Evolutionary conservation across 1,140 invertebrate species (phyloP), one percentile per base, ranked within the genome.

Genomic region (Drosophila novamexicana): DNA sequence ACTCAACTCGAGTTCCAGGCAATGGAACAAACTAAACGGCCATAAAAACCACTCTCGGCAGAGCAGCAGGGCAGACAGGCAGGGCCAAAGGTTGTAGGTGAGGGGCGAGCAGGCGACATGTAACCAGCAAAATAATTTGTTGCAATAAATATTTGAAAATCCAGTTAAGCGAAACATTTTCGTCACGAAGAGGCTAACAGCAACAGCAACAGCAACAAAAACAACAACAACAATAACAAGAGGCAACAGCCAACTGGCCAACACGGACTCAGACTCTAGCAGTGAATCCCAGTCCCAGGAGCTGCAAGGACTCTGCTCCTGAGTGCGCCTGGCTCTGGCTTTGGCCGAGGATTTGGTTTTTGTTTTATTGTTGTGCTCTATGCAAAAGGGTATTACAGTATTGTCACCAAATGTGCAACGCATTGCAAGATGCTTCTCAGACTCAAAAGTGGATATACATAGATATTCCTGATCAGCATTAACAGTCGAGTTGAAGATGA

Each of bases 141-240:
- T 90, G 85, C 81, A 89, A 89, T 89, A 89, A 89, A 89, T 89
- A 90, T 89, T 89, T 89, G 78, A 89, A 89, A 89, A 89, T 90
- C 84, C 85, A 89, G 80, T 89, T 89, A 89, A 85, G 68, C 81
- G 81, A 85, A 89, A 81, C 81, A 89, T 81, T 89, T 89, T 89
- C 85, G 81, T 90, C 85, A 88, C 84, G 84, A 77, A 89, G 80
- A 79, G 83, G 58, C 50, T 62, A 81, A 72, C 62, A 76, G 62
- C 65, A 32, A 36, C 10, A 42, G 2, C 14, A 56, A 22, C 32
- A 53, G 10, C 62, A 76, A 64, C 64, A 32, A 36, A 6, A 42
- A 7, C 14, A 56, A 22, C 32, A 54, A 16, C 34, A 54, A 52
- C 50, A 10, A 8, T 64, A 67, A 36, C 53, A 63, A 66, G 22